phyloP scores from a whole-genome alignment of 2,888 invertebrate genomes.

The Strigamia maritima region DNA sequence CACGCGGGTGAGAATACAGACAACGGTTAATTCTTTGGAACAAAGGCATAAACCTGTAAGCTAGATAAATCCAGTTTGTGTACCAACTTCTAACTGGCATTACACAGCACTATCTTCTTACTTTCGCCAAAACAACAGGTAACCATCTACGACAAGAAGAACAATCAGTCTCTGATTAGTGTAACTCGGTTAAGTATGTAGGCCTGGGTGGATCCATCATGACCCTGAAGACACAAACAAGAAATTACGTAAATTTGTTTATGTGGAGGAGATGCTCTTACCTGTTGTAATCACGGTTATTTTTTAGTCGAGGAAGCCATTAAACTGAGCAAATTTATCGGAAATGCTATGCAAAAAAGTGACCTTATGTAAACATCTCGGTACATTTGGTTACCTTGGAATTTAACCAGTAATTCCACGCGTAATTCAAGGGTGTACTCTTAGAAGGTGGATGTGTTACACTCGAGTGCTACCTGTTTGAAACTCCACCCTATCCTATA shows the following conservation, averaged over 20 bases:
- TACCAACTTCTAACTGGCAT: background rate
- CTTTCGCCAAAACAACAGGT: background rate
- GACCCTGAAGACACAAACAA: background rate
- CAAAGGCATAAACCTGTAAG: background rate
- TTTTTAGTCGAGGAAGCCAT: background rate
- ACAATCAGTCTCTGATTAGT: background rate
- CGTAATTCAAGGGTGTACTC: background rate
- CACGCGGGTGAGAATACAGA: background rate
- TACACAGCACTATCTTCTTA: background rate
- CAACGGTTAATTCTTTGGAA: background rate
- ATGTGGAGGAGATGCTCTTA: background rate
- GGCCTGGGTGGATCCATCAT: background rate
- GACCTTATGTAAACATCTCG: background rate
- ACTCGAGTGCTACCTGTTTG: conserved; percentile 1
- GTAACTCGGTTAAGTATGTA: background rate
- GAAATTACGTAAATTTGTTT: background rate
- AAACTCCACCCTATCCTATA: background rate
- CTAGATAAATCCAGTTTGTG: conserved; percentile 23
- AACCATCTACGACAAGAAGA: background rate
- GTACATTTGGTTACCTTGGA: background rate
- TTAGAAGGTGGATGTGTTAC: background rate
- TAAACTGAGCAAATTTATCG: background rate
- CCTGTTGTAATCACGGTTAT: background rate
- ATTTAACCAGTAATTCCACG: background rate
- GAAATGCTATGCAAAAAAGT: background rate